Evolutionary conservation across 2,888 invertebrate species (phyloP), one percentile per base, ranked within the genome.

Genomic region (Drosophila lutescens): DNA sequence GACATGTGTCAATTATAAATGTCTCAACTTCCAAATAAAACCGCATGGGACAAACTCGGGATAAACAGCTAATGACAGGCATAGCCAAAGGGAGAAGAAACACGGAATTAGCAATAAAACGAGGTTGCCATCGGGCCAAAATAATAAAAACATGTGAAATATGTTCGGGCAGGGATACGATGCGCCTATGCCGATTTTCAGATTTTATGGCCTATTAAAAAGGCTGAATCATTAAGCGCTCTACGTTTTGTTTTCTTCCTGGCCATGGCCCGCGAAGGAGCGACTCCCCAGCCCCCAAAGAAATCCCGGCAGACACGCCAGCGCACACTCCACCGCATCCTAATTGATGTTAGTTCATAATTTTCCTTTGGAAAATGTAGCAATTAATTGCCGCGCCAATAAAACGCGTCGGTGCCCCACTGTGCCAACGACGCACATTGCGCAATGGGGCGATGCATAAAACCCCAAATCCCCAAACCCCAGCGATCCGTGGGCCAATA

Each of bases 301-400:
- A 53, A 30, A 47, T 23, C 17, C 30, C 8, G 23, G 12, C 13
- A 13, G 20, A 46, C 15, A 23, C 32, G 23, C 32, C 15, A 10
- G 17, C 26, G 17, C 26, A 20, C 10, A 9, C 41, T 32, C 26
- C 61, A 23, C 58, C 72, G 70, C 85, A 75, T 74, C 80, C 84
- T 84, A 88, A 84, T 82, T 84, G 84, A 84, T 88, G 88, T 87
- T 83, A 88, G 84, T 86, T 87, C 88, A 84, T 84, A 87, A 84
- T 86, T 84, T 88, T 86, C 83, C 62, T 82, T 87, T 86, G 86
- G 83, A 87, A 84, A 82, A 84, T 87, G 84, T 84, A 87, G 88
- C 88, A 84, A 84, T 84, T 84, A 84, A 87, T 84, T 87, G 84
- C 88, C 58, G 75, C 77, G 83, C 78, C 80, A 86, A 84, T 84